Percentiles rank a stretch among this genome's conserved stretches.
phyloP scores from a whole-genome alignment of 2,888 invertebrate species.

The Microchrysa polita region DNA sequence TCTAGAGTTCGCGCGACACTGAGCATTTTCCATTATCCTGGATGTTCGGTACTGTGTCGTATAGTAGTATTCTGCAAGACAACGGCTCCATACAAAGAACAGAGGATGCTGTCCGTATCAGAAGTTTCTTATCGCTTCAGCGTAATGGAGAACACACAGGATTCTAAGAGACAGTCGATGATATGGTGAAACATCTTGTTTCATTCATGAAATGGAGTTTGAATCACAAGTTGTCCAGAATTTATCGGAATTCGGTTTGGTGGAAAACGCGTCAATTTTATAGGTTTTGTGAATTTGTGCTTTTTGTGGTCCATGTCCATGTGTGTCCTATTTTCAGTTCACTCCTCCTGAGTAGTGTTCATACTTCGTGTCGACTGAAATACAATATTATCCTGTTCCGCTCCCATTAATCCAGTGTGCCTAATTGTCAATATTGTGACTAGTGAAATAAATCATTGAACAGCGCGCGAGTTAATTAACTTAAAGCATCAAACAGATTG shows the following conservation, averaged over 20 bases:
- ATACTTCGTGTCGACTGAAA: constrained; percentile 2
- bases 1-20: constrained; percentile 38
- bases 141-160: not conserved
- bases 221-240: not conserved
- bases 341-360: not conserved
- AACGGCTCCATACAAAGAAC: not conserved
- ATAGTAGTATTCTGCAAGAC: constrained; percentile 18
- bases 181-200: not conserved
- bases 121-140: not conserved
- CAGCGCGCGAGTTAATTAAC: constrained; percentile 3
- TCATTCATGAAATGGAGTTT: too few relatives aligned
- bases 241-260: not conserved
- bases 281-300: not conserved
- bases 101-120: constrained; percentile 29
- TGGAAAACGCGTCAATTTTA: constrained; percentile 29
- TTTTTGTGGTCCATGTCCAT: not conserved
- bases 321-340: constrained; percentile 5
- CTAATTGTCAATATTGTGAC: constrained; percentile 35
- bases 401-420: constrained; percentile 37
- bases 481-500: not conserved
- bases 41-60: not conserved
- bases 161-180: not conserved
- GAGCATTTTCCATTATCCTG: constrained; percentile 12
- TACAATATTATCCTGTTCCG: not conserved
- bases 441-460: constrained; percentile 16